Evolutionary conservation across 2,888 invertebrate species (phyloP), one percentile per base, ranked within the genome.

Genomic region (Atethmia centrago): DNA sequence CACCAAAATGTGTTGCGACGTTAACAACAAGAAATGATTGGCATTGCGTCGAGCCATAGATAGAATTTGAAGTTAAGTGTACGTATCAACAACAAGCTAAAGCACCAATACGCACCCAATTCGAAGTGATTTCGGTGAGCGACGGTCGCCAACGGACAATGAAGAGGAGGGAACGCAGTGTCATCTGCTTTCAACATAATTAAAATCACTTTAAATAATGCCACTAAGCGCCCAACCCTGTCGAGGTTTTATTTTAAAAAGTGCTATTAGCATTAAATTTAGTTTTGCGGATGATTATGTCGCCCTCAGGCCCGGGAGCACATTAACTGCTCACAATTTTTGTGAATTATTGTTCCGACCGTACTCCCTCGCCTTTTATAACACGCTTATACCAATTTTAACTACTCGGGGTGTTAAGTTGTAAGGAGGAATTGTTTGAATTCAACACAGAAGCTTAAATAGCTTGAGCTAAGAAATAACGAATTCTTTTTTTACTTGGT

Each of bases 151-250:
- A 85, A 85, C 80, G 68, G 92, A 96, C 96, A 96, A 93, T 94
- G 94, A 96, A 96, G 94, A 96, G 96, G 96, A 95, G 95, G 96
- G 95, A 85, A 92, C 93, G 87, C 88, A 83, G 90, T 94, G 96
- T 95, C 96, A 96, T 96, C 96, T 96, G 96, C 95, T 95, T 94
- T 94, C 94, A 96, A 96, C 96, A 96, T 96, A 96, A 96, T 96
- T 96, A 96, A 96, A 96, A 96, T 95, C 94, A 95, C 93, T 95
- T 95, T 94, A 96, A 95, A 96, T 96, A 95, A 95, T 94, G 94
- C 95, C 94, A 94, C 94, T 93, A 93, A 94, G 94, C 93, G 91
- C 89, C 94, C 95, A 91, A 93, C 94, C 94, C 94, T 90, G 93
- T 90, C 80, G 90, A 90, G 93, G 93, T 93, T 95, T 95, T 94